Evolutionary conservation across 2,888 invertebrate species (phyloP).

Genomic region (Cryptocephalus primarius): DNA sequence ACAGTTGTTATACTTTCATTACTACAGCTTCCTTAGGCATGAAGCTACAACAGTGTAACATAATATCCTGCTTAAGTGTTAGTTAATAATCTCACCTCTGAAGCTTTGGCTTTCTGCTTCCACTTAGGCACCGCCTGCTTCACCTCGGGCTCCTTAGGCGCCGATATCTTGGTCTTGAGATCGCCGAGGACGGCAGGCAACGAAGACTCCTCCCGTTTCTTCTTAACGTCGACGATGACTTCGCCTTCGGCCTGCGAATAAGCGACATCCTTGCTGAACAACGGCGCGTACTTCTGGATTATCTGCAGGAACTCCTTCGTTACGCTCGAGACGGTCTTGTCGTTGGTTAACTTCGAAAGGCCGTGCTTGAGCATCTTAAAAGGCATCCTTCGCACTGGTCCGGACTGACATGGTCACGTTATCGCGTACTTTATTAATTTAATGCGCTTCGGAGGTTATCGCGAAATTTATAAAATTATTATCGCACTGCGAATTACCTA

Average conservation of each 20-base stretch:
- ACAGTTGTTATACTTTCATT: no score
- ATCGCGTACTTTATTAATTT: no score
- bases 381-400: constrained; percentile 27
- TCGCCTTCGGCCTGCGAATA: constrained; percentile 15
- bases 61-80: no score
- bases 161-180: constrained; percentile 29
- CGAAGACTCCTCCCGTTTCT: constrained; percentile 1
- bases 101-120: constrained; percentile 23
- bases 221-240: neutral
- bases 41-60: no score
- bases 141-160: constrained; percentile 25
- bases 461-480: no score
- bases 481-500: no score
- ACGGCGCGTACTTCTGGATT: constrained; percentile 35
- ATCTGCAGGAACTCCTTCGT: constrained; percentile 39
- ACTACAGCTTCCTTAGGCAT: no score
- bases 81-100: neutral
- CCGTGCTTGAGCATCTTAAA: constrained; percentile 37
- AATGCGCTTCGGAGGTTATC: no score
- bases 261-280: constrained; percentile 18
- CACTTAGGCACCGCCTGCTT: constrained; percentile 33
- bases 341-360: constrained; percentile 33
- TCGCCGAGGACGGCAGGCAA: constrained; percentile 19
- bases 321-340: constrained; percentile 33
- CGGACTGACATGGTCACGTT: no score